Percentiles rank a stretch among this genome's conserved stretches.
phyloP scores from a whole-genome alignment of 2,888 invertebrate species.

The Acrobasis repandana region DNA sequence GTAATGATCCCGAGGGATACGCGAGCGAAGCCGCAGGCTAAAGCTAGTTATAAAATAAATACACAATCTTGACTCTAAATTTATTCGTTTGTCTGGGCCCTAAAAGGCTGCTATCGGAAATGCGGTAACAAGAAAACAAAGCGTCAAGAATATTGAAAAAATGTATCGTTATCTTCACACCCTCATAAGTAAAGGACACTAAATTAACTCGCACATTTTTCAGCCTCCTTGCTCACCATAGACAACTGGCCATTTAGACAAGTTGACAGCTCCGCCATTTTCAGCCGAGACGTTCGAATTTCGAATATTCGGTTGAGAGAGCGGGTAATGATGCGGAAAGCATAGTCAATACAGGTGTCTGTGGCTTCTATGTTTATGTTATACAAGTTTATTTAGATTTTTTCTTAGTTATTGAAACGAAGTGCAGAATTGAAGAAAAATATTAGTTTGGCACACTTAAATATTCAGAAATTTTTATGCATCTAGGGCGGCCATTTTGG shows the following conservation, averaged over 20 bases:
- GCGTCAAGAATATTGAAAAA: constrained; percentile 10
- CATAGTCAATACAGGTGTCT: constrained; percentile 73
- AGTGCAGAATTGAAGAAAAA: no score
- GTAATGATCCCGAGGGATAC: no score
- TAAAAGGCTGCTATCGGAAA: not conserved
- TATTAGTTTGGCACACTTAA: no score
- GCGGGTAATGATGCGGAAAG: constrained; percentile 71
- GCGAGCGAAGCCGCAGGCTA: no score
- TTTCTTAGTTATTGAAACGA: no score
- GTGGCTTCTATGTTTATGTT: constrained; percentile 31
- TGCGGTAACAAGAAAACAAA: not conserved
- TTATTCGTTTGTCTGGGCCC: no score
- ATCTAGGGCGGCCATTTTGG: no score
- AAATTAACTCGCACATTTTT: constrained; percentile 29
- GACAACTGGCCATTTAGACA: constrained; percentile 54
- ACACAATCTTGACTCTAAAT: no score
- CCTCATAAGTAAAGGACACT: constrained; percentile 33
- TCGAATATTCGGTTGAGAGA: constrained; percentile 67
- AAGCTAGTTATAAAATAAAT: no score
- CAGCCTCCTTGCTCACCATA: constrained; percentile 26
- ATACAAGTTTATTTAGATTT: no score
- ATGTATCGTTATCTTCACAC: constrained; percentile 36
- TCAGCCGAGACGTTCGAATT: constrained; percentile 60
- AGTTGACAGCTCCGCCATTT: constrained; percentile 63
- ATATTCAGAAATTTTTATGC: no score